Base-by-base conservation (phyloP, 2,888 invertebrate genomes). In the Chymomyza caudatula region DNA sequence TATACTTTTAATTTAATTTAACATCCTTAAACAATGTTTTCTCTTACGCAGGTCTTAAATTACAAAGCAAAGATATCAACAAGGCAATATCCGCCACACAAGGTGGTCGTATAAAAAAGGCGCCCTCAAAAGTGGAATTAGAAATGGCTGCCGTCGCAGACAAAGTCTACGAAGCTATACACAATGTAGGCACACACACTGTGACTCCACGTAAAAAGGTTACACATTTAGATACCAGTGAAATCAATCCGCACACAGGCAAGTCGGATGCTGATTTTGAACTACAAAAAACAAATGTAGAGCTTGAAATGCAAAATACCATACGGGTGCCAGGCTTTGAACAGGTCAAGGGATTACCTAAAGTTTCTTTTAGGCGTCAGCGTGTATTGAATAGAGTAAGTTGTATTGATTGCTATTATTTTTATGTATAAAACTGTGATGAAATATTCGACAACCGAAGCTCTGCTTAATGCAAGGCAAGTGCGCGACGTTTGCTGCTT, bases 291-390 rank as follows among this genome's bases (percentile, higher is more conserved):
- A 75, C 78, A 8, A 79, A 87, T 65, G 65, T 88, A 1, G 67
- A 67, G 3, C 67, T 78, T 13, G 81, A 86, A 68, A 68, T 89
- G 74, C 49, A 71, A 22, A 67, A 62, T 11, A 74, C 83, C 0
- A 74, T 74, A 13, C 67, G 77, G 17, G 78, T 88, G 92, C 25
- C 67, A 0, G 47, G 92, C 87, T 95, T 64, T 78, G 95, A 95
- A 79, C 92, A 93, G 77, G 89, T 93, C 2, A 75, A 87, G 13
- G 77, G 77, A 2, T 20, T 88, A 3, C 88, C 88, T 1, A 74
- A 66, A 4, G 56, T 85, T 2, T 65, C 78, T 63, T 91, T 93
- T 23, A 93, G 91, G 70, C 92, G 91, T 85, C 88, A 93, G 55
- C 92, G 92, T 69, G 66, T 81, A 22, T 13, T 87, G 2, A 85